Base-by-base conservation (phyloP, 2,113 vertebrate genomes). In the Pholis gunnellus region DNA sequence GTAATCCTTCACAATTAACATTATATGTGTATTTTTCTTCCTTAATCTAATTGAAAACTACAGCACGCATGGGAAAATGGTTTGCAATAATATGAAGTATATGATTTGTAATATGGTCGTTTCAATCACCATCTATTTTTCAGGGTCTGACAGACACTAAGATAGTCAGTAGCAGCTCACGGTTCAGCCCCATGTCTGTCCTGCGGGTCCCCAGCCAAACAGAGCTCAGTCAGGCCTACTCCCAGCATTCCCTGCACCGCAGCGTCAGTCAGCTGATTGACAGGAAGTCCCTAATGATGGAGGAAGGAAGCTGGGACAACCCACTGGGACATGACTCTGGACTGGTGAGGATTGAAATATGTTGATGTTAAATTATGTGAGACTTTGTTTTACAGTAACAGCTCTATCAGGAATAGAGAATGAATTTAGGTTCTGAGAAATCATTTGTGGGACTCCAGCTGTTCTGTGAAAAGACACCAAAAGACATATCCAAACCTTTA, bases 251-350 rank as follows among this genome's bases (percentile, higher is more conserved):
- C 31, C 93, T 99, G 31, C 97, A 96, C 27, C 96, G 95, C 67
- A 99, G 98, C 0, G 94, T 97, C 88, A 99, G 97, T 87, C 97
- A 99, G 86, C 96, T 98, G 76, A 95, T 97, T 8, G 92, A 98
- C 92, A 96, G 96, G 85, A 98, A 97, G 83, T 95, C 95, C 17
- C 74, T 96, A 64, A 83, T 68, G 9, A 67, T 68, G 5, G 96
- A 97, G 0, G 94, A 96, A 13, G 89, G 95, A 0, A 93, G 96
- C 15, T 99, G 97, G 97, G 96, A 97, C 68, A 94, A 91, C 81
- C 84, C 96, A 73, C 91, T 95, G 61, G 96, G 95, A 60, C 96
- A 97, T 2, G 95, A 96, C 34, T 91, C 93, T 9, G 81, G 96
- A 69, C 92, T 97, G 97, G 98, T 99, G 90, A 97, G 97, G 10